Conservation (phyloP, 2,113 vertebrate species). For the Hypanus sabinus region DNA sequence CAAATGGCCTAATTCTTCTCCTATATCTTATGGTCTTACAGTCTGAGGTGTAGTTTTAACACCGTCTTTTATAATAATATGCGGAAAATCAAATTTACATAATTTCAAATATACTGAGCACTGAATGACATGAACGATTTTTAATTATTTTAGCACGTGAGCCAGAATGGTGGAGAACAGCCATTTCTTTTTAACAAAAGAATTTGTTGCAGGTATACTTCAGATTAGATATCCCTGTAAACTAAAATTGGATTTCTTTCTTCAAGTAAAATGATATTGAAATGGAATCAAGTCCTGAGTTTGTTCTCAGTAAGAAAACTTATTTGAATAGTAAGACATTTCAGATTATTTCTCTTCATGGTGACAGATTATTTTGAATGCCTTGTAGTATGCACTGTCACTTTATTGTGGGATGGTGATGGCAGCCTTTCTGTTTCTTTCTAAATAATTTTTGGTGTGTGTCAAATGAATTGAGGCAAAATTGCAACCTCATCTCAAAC, state of each 20-base stretch:
- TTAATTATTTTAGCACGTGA: slow-evolving; percentile 21
- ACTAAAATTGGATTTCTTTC: slow-evolving; percentile 33
- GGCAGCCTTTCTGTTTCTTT: neutral
- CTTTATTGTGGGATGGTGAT: neutral
- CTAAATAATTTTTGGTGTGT: neutral
- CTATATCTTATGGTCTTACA: too few species aligned
- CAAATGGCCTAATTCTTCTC: too few species aligned
- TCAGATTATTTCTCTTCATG: neutral
- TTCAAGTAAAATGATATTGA: slow-evolving; percentile 3
- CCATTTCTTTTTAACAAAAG: neutral
- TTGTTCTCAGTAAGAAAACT: slow-evolving; percentile 25
- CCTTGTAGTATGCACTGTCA: neutral
- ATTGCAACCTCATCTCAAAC: neutral
- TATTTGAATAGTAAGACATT: slow-evolving; percentile 22
- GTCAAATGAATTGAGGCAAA: neutral
- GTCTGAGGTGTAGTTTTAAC: neutral
- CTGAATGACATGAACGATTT: slow-evolving; percentile 1
- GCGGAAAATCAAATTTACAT: neutral
- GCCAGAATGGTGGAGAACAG: neutral
- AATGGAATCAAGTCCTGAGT: neutral
- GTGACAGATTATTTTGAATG: slow-evolving; percentile 22
- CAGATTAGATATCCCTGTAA: slow-evolving; percentile 18
- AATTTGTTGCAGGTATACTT: slow-evolving; percentile 18
- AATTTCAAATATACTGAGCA: neutral
- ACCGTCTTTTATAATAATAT: neutral